Evolutionary conservation across 2,797 vertebrate genomes (phyloP).

Genomic region (Myotis myotis): DNA sequence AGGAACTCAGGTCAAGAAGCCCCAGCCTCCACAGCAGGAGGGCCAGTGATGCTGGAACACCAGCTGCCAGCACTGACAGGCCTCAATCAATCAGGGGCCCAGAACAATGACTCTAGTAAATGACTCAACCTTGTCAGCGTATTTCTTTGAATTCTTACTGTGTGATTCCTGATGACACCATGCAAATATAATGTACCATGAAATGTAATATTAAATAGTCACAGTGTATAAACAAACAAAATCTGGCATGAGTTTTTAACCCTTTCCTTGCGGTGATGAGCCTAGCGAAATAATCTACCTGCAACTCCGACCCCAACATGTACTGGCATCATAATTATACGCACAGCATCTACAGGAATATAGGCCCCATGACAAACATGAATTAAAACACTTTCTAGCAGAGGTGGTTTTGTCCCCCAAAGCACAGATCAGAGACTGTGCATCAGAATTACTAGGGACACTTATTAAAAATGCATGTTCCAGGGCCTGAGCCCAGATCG

Average conservation of each 20-base stretch:
- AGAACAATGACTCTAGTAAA: neutral
- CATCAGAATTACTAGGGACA: neutral
- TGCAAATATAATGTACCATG: neutral
- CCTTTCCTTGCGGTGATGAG: neutral
- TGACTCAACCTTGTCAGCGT: too few relatives aligned
- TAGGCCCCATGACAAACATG: neutral
- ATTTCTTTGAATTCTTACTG: neutral
- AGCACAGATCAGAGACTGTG: neutral
- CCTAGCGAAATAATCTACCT: neutral
- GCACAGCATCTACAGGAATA: neutral
- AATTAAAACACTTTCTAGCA: neutral
- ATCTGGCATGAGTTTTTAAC: neutral
- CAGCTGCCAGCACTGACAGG: rapidly evolving
- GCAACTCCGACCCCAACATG: neutral
- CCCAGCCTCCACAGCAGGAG: rapidly evolving
- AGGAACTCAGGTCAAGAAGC: neutral
- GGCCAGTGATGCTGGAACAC: rapidly evolving
- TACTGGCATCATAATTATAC: neutral
- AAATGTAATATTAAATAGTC: neutral
- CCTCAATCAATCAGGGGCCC: neutral
- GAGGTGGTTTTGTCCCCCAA: neutral
- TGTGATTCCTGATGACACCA: neutral
- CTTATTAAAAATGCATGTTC: neutral
- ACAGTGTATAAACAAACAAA: neutral
- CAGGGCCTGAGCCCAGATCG: too few relatives aligned